Conservation (phyloP, 2,888 invertebrate genomes). For the Beris chalybata region DNA sequence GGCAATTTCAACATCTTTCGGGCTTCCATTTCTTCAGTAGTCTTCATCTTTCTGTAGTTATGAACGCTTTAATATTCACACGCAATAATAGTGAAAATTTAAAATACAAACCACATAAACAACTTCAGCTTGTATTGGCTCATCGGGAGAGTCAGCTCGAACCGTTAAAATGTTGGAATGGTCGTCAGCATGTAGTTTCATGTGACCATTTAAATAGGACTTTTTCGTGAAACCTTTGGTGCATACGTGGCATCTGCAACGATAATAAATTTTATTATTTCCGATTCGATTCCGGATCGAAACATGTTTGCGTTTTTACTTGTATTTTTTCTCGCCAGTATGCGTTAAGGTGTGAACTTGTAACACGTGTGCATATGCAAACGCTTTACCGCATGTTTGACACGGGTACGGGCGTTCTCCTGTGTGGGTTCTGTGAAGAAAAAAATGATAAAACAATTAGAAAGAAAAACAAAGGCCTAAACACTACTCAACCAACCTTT, state of each 20-base stretch:
- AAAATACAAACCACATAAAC: too few relatives aligned
- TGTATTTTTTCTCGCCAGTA: constrained; percentile 54
- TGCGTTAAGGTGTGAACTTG: constrained; percentile 52
- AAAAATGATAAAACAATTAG: neutral
- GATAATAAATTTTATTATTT: neutral
- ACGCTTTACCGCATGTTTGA: constrained; percentile 51
- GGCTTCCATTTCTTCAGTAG: too few relatives aligned
- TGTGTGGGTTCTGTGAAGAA: constrained; percentile 48
- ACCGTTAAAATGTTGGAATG: too few relatives aligned
- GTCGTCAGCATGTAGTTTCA: constrained; percentile 46
- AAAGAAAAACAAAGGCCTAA: neutral
- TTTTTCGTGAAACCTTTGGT: constrained; percentile 55
- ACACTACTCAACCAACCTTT: constrained; percentile 42
- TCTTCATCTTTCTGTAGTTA: too few relatives aligned
- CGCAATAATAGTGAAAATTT: too few relatives aligned
- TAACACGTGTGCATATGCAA: constrained; percentile 54
- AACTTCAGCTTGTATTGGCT: too few relatives aligned
- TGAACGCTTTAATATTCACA: too few relatives aligned
- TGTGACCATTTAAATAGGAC: constrained; percentile 49
- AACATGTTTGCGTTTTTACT: constrained; percentile 26
- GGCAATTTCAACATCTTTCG: too few relatives aligned
- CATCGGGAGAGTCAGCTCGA: too few relatives aligned
- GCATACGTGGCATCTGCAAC: constrained; percentile 46
- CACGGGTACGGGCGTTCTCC: constrained; percentile 54
- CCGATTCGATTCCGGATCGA: neutral